These are phyloP conservation scores for Scomberomorus guttatus DNA, from an alignment of 2,797 vertebrate species.

Conservation along the genomic window DNA sequence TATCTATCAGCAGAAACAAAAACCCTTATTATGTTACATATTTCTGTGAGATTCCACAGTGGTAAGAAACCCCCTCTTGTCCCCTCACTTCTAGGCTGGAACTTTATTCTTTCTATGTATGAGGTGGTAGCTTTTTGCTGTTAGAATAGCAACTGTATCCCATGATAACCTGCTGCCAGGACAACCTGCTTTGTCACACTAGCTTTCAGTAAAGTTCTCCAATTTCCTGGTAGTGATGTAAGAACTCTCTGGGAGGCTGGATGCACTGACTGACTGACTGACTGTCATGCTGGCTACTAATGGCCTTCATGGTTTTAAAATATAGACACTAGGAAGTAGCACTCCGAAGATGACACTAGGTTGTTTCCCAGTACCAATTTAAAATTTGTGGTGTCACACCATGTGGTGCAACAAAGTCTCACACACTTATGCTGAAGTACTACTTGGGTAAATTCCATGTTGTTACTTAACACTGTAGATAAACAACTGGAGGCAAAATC, in stretches of 20 bases:
- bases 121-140: conserved; percentile 1
- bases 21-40: neutral
- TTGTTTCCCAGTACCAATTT: neutral
- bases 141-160: conserved; percentile 40
- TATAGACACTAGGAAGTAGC: neutral
- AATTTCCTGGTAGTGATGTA: conserved; percentile 59
- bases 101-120: neutral
- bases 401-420: neutral
- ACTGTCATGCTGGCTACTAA: conserved; percentile 24
- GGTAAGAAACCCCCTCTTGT: neutral
- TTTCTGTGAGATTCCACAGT: neutral
- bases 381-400: neutral
- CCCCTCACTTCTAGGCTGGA: neutral
- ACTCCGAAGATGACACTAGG: neutral
- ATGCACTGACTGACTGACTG: neutral
- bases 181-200: conserved; percentile 55
- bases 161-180: conserved; percentile 54
- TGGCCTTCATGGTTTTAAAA: conserved; percentile 12
- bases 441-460: neutral
- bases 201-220: conserved; percentile 47
- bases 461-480: neutral
- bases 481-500: neutral
- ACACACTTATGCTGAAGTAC: neutral
- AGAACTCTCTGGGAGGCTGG: conserved; percentile 29
- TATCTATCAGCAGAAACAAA: neutral